Evolutionary conservation across 2,113 vertebrate genomes (phyloP), one percentile per base, ranked within the genome.

Genomic region (Pleuronectes platessa): DNA sequence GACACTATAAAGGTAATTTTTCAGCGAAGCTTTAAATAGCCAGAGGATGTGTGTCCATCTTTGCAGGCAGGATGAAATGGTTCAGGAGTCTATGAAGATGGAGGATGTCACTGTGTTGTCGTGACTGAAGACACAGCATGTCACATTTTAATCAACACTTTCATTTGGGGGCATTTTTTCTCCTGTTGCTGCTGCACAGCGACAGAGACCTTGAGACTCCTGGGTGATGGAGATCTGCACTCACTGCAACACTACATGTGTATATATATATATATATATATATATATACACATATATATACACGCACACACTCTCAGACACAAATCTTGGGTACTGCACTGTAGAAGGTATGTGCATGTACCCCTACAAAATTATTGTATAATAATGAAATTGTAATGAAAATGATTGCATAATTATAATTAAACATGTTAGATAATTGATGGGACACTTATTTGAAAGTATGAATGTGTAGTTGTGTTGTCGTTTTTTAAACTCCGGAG

Each of bases 71-170:
- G 67, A 78, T 70, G 75, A 71, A 53, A 75, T 51, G 64, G 67
- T 69, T 74, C 63, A 61, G 69, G 55, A 31, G 7, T 86, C 67
- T 55, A 89, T 90, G 81, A 90, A 92, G 91, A 93, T 83, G 79
- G 92, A 92, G 81, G 79, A 83, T 73, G 83, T 82, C 81, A 53
- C 66, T 2, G 61, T 35, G 85, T 77, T 74, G 85, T 76, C 75
- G 21, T 78, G 53, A 68, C 82, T 74, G 80, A 88, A 89, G 86
- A 88, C 79, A 85, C 78, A 86, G 82, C 85, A 18, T 76, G 87
- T 86, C 90, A 89, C 90, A 89, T 93, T 93, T 93, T 90, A 91
- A 93, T 93, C 91, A 93, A 93, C 88, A 74, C 81, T 88, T 86
- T 91, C 86, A 91, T 89, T 90, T 87, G 70, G 86, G 87, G 70